Conservation (phyloP, 2,113 vertebrate species). For the Ramphastos sulfuratus region DNA sequence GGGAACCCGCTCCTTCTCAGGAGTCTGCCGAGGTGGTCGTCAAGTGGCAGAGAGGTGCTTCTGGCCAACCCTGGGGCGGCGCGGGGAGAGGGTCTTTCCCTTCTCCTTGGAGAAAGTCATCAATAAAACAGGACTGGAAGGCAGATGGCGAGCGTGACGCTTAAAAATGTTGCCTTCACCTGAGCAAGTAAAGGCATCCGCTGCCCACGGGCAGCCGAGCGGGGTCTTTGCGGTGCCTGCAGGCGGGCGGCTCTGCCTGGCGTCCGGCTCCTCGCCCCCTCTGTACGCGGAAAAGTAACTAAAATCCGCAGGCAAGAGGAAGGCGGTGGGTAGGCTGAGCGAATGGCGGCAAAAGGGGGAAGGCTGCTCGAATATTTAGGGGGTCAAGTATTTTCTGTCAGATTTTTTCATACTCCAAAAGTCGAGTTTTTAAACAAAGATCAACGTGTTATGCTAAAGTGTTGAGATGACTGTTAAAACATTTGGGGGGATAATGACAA, state of each 20-base stretch:
- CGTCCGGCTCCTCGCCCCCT: not conserved
- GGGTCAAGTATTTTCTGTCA: constrained; percentile 72
- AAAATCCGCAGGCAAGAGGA: constrained; percentile 9
- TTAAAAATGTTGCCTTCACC: constrained; percentile 46
- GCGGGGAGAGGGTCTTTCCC: constrained; percentile 28
- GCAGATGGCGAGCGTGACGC: constrained; percentile 49
- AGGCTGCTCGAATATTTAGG: constrained; percentile 28
- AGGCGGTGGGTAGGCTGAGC: not conserved
- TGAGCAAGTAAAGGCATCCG: constrained; percentile 37
- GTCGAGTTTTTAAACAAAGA: constrained; percentile 85
- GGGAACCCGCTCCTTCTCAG: constrained; percentile 14
- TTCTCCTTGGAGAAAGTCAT: constrained; percentile 55
- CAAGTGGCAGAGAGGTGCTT: constrained; percentile 73
- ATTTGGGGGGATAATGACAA: constrained; percentile 91
- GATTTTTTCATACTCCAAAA: constrained; percentile 73
- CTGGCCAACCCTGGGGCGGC: constrained; percentile 58
- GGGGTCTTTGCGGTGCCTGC: not conserved
- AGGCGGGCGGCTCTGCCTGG: not conserved
- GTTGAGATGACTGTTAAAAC: constrained; percentile 92
- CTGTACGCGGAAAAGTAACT: constrained; percentile 59
- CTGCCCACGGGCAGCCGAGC: not conserved
- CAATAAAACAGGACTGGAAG: constrained; percentile 61
- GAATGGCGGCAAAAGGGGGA: not conserved
- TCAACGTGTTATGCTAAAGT: constrained; percentile 86
- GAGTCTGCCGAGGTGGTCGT: constrained; percentile 70